Base-by-base conservation (phyloP, 2,888 invertebrate genomes). In the Troides helena region DNA sequence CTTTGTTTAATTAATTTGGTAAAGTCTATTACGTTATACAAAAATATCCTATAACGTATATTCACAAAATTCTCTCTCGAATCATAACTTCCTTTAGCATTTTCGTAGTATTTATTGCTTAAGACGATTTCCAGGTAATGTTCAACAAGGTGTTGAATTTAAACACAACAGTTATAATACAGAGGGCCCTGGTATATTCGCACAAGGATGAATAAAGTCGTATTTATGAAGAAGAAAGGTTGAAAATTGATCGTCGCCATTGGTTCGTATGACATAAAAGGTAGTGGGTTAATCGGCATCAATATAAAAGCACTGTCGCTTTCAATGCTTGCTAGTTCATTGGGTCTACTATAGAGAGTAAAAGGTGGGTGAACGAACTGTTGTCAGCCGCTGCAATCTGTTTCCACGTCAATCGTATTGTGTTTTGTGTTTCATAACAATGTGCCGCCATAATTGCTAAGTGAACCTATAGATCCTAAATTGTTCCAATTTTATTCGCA, bases 251-350 rank as follows among this genome's bases (percentile, higher is more conserved):
- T 56, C 79, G 83, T 65, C 61, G 59, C 61, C 74, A 75, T 78
- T 82, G 87, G 82, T 77, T 86, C 81, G 81, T 81, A 82, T 78
- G 78, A 78, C 78, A 80, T 80, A 77, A 75, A 81, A 83, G 85
- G 91, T 90, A 87, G 92, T 91, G 91, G 90, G 86, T 86, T 87
- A 84, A 84, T 81, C 77, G 78, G 78, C 83, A 85, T 84, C 85
- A 84, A 90, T 92, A 92, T 89, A 92, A 90, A 83, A 86, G 87
- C 88, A 88, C 88, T 87, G 87, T 89, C 87, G 85, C 85, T 89
- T 89, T 90, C 89, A 82, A 86, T 77, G 81, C 80, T 77, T 76
- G 86, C 87, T 90, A 92, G 92, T 92, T 89, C 85, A 87, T 87
- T 85, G 82, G 83, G 81, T 82, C 80, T 82, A 83, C 83, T 84